These are phyloP conservation scores for Halcyon leucocephala DNA, from an alignment of 2,797 vertebrate genomes.

Conservation along the genomic window DNA sequence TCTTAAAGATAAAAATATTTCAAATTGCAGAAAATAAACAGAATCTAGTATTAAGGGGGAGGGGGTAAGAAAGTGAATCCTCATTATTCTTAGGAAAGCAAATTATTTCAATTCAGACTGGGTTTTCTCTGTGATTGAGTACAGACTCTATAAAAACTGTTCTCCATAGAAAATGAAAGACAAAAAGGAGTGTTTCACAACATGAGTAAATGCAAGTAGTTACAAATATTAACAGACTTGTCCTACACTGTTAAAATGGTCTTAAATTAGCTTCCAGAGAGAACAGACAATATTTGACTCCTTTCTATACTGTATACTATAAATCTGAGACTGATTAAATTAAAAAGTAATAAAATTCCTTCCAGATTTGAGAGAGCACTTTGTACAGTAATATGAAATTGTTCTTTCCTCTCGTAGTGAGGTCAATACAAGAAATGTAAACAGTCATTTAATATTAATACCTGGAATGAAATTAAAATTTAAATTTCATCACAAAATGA, in stretches of 20 bases:
- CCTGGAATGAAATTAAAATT: not conserved
- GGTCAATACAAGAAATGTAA: not conserved
- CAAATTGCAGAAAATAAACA: not conserved
- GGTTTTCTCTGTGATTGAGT: not conserved
- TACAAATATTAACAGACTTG: not conserved
- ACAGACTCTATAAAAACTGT: not conserved
- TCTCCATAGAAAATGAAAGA: not conserved
- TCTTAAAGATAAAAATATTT: not conserved
- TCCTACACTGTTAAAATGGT: not conserved
- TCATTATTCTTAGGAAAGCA: not conserved
- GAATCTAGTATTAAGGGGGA: not conserved
- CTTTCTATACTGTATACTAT: not conserved
- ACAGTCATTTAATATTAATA: not conserved
- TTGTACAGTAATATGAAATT: not conserved
- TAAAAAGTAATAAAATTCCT: not conserved
- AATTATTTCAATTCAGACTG: not conserved
- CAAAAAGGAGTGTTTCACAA: not conserved
- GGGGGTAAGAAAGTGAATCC: not conserved
- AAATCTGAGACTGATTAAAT: conserved; percentile 8
- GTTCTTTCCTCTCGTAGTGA: not conserved
- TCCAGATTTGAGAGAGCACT: not conserved
- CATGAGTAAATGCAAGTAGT: not conserved
- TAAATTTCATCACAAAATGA: not conserved
- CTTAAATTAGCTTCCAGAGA: not conserved
- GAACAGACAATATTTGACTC: not conserved